Base-by-base conservation (phyloP, 2,113 vertebrate species). In the Chaetorhynchus papuensis region DNA sequence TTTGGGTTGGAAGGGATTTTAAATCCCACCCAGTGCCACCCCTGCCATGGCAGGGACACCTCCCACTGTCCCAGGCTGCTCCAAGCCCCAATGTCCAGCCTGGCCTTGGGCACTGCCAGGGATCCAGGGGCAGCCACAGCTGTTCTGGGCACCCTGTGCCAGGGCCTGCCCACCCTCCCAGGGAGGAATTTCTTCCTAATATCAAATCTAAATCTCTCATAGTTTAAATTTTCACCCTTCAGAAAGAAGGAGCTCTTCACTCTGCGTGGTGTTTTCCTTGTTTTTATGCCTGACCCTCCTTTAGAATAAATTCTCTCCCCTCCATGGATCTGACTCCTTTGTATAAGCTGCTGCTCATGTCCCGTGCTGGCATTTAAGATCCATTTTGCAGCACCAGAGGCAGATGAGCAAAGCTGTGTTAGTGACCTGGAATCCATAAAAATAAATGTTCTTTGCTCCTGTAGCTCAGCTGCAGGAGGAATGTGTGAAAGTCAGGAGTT, bases 1-100 rank as follows among this genome's bases (percentile, higher is more conserved):
- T 53, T 89, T 83, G 54, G 45, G 20, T 5, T 6, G 21, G 20
- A 15, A 54, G 2, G 20, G 61, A 60, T 7, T 20, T 53, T 22
- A 30, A 60, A 83, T 1, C 3, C 1, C 61, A 18, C 0, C 61
- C 11, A 7, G 3, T 45, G 0, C 69, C 52, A 23, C 4, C 18
- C 68, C 86, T 3, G 37, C 50, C 68, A 17, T 44, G 44, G 35
- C 60, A 82, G 77, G 60, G 60, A 39, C 77, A 30, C 45, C 53
- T 82, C 0, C 60, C 45, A 17, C 53, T 39, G 15, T 17, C n/a
- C 87, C 69, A 82, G 78, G 31, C 1, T 59, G 57, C 66, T 72
- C 50, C 65, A 1, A 57, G 2, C 18, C 39, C 39, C 8, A 17
- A 0, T 57, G 54, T 45, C 74, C 75, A 57, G 0, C 69, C 87